phyloP scores from a whole-genome alignment of 2,888 invertebrate genomes.

The Ophion ventricosus region DNA sequence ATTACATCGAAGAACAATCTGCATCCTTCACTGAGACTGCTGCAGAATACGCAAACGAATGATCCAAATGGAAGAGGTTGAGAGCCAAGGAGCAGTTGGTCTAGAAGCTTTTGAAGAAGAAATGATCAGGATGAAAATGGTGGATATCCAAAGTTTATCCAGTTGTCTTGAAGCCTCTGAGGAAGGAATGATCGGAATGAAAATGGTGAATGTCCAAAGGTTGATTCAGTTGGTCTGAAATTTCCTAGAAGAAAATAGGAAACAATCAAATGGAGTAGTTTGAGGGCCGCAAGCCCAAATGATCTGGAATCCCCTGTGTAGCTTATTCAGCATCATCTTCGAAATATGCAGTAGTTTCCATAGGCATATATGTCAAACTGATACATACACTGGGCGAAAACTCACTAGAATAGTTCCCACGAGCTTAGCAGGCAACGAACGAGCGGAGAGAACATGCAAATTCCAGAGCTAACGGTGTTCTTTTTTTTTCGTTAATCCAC shows the following conservation, averaged over 20 bases:
- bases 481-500: conserved; percentile 15
- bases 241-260: background rate
- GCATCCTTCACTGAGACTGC: too few relatives aligned
- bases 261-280: too few relatives aligned
- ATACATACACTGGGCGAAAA: conserved; percentile 65
- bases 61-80: background rate
- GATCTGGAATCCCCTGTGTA: background rate
- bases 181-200: too few relatives aligned
- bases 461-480: conserved; percentile 73
- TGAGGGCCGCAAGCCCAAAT: too few relatives aligned
- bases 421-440: conserved; percentile 71
- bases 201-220: background rate
- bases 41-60: too few relatives aligned
- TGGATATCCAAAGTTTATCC: too few relatives aligned
- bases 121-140: too few relatives aligned
- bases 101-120: too few relatives aligned
- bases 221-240: background rate
- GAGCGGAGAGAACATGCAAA: conserved; percentile 72
- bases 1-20: background rate
- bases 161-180: too few relatives aligned
- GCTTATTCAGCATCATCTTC: conserved; percentile 6
- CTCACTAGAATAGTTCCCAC: conserved; percentile 82
- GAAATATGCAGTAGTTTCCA: conserved; percentile 9
- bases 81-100: too few relatives aligned
- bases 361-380: conserved; percentile 3